phyloP scores from a whole-genome alignment of 2,888 invertebrate genomes.

The Empis livida region DNA sequence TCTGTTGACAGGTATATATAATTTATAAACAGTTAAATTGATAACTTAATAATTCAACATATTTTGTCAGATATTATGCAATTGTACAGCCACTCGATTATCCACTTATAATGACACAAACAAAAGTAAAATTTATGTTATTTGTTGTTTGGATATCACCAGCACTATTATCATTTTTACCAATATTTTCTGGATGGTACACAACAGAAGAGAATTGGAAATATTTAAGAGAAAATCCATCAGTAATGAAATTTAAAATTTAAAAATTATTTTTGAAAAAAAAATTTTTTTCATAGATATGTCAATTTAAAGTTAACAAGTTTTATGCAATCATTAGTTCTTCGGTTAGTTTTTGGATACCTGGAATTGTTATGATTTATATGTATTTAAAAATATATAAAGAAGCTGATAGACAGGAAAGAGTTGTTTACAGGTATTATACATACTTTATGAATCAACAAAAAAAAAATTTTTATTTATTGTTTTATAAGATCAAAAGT shows the following conservation, averaged over 20 bases:
- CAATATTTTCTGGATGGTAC: slow-evolving; percentile 92
- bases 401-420: slow-evolving; percentile 72
- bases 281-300: slow-evolving; percentile 38
- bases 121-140: slow-evolving; percentile 66
- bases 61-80: slow-evolving; percentile 57
- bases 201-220: slow-evolving; percentile 70
- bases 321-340: slow-evolving; percentile 80
- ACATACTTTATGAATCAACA: slow-evolving; percentile 26
- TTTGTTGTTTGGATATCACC: slow-evolving; percentile 86
- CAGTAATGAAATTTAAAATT: slow-evolving; percentile 33
- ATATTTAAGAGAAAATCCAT: slow-evolving; percentile 52
- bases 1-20: slow-evolving; percentile 56
- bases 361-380: slow-evolving; percentile 82
- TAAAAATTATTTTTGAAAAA: too few species aligned
- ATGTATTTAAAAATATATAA: slow-evolving; percentile 84
- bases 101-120: slow-evolving; percentile 79
- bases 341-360: slow-evolving; percentile 87
- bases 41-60: not conserved
- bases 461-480: slow-evolving; percentile 13
- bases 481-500: slow-evolving; percentile 62
- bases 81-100: slow-evolving; percentile 87
- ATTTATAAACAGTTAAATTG: not conserved
- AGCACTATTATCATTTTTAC: slow-evolving; percentile 80
- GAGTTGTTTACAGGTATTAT: slow-evolving; percentile 63
- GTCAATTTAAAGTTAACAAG: slow-evolving; percentile 75